Evolutionary conservation across 2,797 vertebrate genomes (phyloP).

Genomic region (Coracias cyanogaster): DNA sequence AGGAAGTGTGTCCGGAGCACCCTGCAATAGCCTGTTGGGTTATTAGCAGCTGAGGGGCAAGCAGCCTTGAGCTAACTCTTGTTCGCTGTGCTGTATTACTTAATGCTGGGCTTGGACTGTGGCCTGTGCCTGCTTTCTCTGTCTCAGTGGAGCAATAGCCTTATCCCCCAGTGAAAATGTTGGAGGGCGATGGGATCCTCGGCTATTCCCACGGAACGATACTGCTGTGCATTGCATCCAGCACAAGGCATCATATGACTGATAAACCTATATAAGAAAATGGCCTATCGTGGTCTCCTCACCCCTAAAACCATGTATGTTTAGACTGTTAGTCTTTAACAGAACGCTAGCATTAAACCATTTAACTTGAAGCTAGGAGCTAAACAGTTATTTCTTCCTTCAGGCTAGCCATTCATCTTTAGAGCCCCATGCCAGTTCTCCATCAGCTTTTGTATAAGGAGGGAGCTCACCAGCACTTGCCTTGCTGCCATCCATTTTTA

Average conservation of each 20-base stretch:
- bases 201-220: fast-evolving
- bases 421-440: background rate
- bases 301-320: background rate
- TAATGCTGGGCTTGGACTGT: background rate
- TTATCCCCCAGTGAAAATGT: background rate
- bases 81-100: fast-evolving
- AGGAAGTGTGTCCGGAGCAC: background rate
- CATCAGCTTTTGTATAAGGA: background rate
- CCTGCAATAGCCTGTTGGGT: background rate
- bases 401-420: background rate
- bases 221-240: background rate
- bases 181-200: background rate
- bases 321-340: background rate
- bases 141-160: background rate
- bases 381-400: background rate
- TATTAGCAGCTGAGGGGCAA: background rate
- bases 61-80: background rate
- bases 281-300: background rate
- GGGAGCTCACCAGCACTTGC: background rate
- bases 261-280: background rate
- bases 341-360: background rate
- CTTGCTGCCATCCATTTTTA: background rate
- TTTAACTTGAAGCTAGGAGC: background rate
- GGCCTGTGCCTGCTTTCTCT: background rate
- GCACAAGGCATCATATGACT: background rate